Evolutionary conservation across 2,797 vertebrate genomes (phyloP).

Genomic region (Odontamblyopus lacepedii): DNA sequence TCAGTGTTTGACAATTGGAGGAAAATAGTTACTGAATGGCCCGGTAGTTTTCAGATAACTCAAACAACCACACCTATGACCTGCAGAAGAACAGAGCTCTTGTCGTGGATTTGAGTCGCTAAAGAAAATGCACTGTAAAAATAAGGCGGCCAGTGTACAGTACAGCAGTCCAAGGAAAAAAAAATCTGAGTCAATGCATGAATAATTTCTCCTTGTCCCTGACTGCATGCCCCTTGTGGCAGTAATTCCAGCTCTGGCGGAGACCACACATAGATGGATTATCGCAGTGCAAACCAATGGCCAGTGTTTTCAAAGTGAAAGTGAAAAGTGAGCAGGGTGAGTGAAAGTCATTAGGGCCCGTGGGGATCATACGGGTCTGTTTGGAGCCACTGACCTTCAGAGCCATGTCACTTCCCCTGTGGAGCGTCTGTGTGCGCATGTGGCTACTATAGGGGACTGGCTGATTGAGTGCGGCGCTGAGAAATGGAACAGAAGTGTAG

Average conservation of each 20-base stretch:
- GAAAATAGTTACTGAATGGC: not conserved
- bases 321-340: constrained; percentile 47
- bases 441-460: constrained; percentile 22
- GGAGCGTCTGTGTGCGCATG: constrained; percentile 22
- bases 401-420: constrained; percentile 39
- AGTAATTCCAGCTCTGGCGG: constrained; percentile 41
- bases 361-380: constrained; percentile 36
- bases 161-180: constrained; percentile 7
- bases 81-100: not conserved
- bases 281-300: constrained; percentile 21
- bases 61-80: not conserved
- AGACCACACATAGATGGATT: constrained; percentile 32
- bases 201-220: constrained; percentile 29
- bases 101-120: not conserved
- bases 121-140: not conserved
- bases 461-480: constrained; percentile 27
- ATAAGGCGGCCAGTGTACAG: not conserved
- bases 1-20: not conserved
- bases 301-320: constrained; percentile 49
- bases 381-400: constrained; percentile 55
- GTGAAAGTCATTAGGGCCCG: constrained; percentile 62
- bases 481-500: constrained; percentile 29
- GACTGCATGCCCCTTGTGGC: constrained; percentile 29
- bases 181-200: constrained; percentile 5
- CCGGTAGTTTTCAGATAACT: not conserved